Conservation (phyloP, 2,888 invertebrate genomes). For the Rhagophthalmus giganteus region DNA sequence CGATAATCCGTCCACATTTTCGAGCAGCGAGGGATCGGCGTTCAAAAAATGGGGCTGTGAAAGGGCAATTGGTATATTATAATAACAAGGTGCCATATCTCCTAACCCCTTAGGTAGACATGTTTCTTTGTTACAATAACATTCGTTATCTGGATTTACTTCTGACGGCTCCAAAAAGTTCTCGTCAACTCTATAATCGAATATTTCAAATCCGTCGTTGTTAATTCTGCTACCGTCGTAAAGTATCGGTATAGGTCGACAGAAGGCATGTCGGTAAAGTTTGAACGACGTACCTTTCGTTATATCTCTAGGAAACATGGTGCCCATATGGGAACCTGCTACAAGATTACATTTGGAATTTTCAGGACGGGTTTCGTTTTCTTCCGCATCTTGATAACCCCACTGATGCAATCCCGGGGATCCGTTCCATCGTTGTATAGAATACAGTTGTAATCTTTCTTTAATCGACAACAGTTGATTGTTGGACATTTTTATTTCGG, state of each 20-base stretch:
- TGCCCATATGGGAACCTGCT: slow-evolving; percentile 71
- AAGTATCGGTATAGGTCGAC: slow-evolving; percentile 66
- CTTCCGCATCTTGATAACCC: slow-evolving; percentile 59
- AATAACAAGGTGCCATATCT: slow-evolving; percentile 59
- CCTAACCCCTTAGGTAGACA: slow-evolving; percentile 69
- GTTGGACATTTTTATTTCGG: slow-evolving; percentile 34
- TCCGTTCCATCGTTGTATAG: slow-evolving; percentile 67
- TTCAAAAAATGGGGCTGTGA: slow-evolving; percentile 67
- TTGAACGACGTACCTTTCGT: slow-evolving; percentile 59
- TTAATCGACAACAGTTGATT: slow-evolving; percentile 39
- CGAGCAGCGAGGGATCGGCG: slow-evolving; percentile 62
- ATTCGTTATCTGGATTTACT: slow-evolving; percentile 63
- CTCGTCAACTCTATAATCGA: slow-evolving; percentile 64
- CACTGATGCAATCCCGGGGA: slow-evolving; percentile 69
- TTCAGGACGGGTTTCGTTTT: slow-evolving; percentile 39
- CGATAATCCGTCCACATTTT: slow-evolving; percentile 63
- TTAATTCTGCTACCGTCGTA: slow-evolving; percentile 51
- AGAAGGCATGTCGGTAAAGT: slow-evolving; percentile 75
- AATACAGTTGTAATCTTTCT: slow-evolving; percentile 54
- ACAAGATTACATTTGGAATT: slow-evolving; percentile 69
- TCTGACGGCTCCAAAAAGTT: slow-evolving; percentile 62
- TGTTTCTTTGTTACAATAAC: slow-evolving; percentile 68
- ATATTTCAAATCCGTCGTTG: slow-evolving; percentile 61
- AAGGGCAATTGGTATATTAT: slow-evolving; percentile 70
- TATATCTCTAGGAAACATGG: slow-evolving; percentile 68